Base-by-base conservation (phyloP, 2,797 vertebrate genomes). In the Alca torda region DNA sequence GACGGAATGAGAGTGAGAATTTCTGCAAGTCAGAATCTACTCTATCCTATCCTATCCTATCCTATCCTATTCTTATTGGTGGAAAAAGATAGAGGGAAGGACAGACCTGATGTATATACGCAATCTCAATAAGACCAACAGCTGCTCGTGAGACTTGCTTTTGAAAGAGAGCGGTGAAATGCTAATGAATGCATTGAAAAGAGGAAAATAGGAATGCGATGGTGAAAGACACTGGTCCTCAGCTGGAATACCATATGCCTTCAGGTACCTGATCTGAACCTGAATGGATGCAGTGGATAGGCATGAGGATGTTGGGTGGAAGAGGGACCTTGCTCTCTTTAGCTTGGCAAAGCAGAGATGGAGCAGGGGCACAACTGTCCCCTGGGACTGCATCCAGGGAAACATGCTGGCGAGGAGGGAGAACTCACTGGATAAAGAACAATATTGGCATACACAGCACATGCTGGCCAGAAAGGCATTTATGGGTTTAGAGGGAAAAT, bases 61-160 rank as follows among this genome's bases (percentile, higher is more conserved):
- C 11, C 31, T 53, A 17, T 24, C 23, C 48, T 3, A 9, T 60
- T n/a, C 31, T 53, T 48, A 8, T 18, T 54, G 25, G 1, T 46
- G 46, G 30, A 48, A 57, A 76, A 92, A 81, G 9, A 21, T 2
- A 48, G 37, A 60, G 50, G n/a, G 53, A 80, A 73, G 61, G 28
- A 9, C 54, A 83, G 21, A 35, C 2, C 39, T 53, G 3, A 24
- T 0, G 1, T 56, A 30, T 11, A 13, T 3, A 4, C 2, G 33
- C 9, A n/a, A 75, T 54, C 50, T 64, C 51, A 24, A 0, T 10
- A 48, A 43, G 50, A 24, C 24, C 31, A 31, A 16, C 23, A 50
- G 14, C 31, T 60, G 12, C 51, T 37, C 28, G 13, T 4, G 25
- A 18, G 72, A 51, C 33, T 39, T 65, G 30, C 8, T 73, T 68